Evolutionary conservation across 2,797 vertebrate genomes (phyloP).

Genomic region (Eleutherodactylus coqui): DNA sequence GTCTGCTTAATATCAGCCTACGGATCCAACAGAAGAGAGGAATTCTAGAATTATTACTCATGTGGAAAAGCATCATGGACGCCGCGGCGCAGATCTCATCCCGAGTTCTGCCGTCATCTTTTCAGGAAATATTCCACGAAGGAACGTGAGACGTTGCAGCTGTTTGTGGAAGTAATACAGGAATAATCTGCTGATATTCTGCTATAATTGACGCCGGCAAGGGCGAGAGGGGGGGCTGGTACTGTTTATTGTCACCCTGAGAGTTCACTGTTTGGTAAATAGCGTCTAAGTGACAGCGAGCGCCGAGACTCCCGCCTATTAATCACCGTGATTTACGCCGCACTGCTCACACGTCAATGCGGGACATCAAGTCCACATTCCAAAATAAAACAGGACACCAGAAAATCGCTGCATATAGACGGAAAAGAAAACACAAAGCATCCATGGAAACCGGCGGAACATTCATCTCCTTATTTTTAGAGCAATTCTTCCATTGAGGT

Average conservation of each 20-base stretch:
- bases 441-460: neutral
- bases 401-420: neutral
- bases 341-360: neutral
- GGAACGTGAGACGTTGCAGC: neutral
- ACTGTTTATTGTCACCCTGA: neutral
- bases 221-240: neutral
- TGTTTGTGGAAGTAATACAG: neutral
- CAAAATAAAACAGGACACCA: slow-evolving; percentile 20
- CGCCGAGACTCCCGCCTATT: neutral
- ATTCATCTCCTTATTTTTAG: neutral
- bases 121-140: neutral
- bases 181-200: neutral
- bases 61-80: neutral
- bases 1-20: too few relatives aligned
- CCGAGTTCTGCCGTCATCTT: neutral
- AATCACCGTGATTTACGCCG: slow-evolving; percentile 13
- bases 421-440: neutral
- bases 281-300: slow-evolving; percentile 9
- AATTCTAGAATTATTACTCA: too few relatives aligned
- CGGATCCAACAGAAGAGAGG: too few relatives aligned
- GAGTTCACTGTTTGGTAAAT: slow-evolving; percentile 6
- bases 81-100: neutral
- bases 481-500: neutral
- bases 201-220: neutral
- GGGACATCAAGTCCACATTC: neutral